Conservation (phyloP, 2,113 vertebrate species). For the Naja naja region DNA sequence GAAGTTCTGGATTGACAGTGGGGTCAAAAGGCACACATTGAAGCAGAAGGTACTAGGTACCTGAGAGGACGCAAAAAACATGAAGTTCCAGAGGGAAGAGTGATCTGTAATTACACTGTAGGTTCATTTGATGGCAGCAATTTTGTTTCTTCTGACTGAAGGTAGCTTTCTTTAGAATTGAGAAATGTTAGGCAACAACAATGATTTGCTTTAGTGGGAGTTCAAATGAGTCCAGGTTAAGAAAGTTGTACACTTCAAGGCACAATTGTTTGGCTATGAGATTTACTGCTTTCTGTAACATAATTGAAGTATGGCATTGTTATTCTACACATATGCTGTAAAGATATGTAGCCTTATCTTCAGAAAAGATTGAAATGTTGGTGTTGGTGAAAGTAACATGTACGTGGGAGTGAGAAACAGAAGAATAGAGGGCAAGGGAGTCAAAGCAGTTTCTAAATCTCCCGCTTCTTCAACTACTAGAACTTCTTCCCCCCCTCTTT, state of each 20-base stretch:
- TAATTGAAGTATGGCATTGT: background rate
- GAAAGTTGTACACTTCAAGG: background rate
- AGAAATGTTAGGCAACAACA: background rate
- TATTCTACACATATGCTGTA: background rate
- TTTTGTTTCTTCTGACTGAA: background rate
- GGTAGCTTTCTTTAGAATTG: background rate
- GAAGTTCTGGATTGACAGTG: background rate
- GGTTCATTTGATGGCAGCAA: background rate
- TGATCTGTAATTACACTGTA: background rate
- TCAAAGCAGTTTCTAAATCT: background rate
- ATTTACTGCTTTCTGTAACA: background rate
- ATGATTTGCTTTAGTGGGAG: background rate
- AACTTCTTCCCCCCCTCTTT: background rate
- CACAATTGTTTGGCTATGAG: background rate
- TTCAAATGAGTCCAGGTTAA: background rate
- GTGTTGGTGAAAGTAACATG: background rate
- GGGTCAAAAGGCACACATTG: background rate
- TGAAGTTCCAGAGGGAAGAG: background rate
- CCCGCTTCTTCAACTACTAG: background rate
- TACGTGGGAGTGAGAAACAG: background rate
- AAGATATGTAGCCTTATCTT: background rate
- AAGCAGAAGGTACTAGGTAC: background rate
- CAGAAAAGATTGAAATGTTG: background rate
- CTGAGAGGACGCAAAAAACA: background rate
- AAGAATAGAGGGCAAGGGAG: background rate